Base-by-base conservation (phyloP, 2,113 vertebrate genomes). In the Aspiorhynchus laticeps region DNA sequence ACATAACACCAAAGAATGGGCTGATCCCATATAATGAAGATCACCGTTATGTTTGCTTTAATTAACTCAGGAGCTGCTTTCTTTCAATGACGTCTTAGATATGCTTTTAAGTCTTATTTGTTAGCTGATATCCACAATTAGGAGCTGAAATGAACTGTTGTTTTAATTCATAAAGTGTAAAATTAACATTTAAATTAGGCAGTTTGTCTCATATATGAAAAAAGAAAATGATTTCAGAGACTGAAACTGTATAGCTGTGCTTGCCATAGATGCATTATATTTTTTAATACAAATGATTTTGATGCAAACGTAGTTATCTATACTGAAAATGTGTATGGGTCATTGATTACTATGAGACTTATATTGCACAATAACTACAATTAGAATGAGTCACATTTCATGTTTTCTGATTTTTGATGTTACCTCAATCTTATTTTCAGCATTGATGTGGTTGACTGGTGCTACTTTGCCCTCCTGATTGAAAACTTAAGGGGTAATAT, bases 61-160 rank as follows among this genome's bases (percentile, higher is more conserved):
- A 76, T 82, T 83, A 51, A 69, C 84, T 88, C 84, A 86, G 79
- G 80, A 86, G 75, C 56, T 76, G 14, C 10, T 11, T 76, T 21
- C 15, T 26, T 33, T 80, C n/a, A 59, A 41, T 41, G 10, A 80
- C 9, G 56, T 80, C 78, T 63, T 80, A 63, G 33, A 80, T 9
- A 63, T 63, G 56, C 36, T 63, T 63, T 61, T 80, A 24, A 59
- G 77, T 59, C 51, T 80, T 41, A 80, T 59, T 21, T 36, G 10
- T 80, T 7, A 12, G 53, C 24, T 48, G 43, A 43, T 43, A 43
- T 43, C 41, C 41, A 43, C 41, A 43, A 43, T 43, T 11, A 43
- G 41, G 41, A 43, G 41, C 41, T 43, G 9, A 43, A 11, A 28
- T 38, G 4, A 38, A 80, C 0, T 17, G 4, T 61, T 15, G 33